phyloP scores from a whole-genome alignment of 2,797 vertebrate genomes.

The Lepidocolaptes lacrymiger region DNA sequence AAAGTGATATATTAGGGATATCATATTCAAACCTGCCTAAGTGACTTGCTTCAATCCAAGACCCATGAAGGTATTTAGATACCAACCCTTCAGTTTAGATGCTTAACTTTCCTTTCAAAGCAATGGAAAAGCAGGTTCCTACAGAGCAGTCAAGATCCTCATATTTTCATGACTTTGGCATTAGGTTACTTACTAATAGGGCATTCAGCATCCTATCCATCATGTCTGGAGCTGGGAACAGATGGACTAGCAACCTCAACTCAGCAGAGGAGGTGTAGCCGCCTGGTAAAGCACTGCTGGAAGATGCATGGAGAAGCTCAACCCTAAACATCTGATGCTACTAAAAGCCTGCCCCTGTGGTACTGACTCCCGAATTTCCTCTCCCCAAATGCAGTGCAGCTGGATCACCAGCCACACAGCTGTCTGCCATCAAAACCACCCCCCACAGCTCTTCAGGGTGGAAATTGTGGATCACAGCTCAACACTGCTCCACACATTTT shows the following conservation, averaged over 20 bases:
- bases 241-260: not conserved
- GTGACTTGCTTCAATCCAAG: not conserved
- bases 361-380: slow-evolving; percentile 36
- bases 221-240: not conserved
- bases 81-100: not conserved
- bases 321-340: not conserved
- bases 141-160: not conserved
- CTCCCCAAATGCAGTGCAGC: slow-evolving; percentile 42
- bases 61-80: not conserved
- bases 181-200: not conserved
- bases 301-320: not conserved
- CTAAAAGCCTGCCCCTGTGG: slow-evolving; percentile 2
- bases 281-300: not conserved
- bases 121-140: not conserved
- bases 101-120: not conserved
- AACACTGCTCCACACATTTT: not conserved
- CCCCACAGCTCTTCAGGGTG: slow-evolving; percentile 28
- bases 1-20: slow-evolving; percentile 36
- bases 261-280: not conserved
- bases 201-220: not conserved
- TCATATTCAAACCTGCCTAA: slow-evolving; percentile 9
- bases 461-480: slow-evolving; percentile 47
- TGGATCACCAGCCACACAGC: slow-evolving; percentile 56
- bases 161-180: not conserved
- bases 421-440: slow-evolving; percentile 49